A percentile compares a stretch with the other conserved stretches of the same genome.
Conservation (phyloP, 2,797 vertebrate species). For the Sphenodon punctatus region DNA sequence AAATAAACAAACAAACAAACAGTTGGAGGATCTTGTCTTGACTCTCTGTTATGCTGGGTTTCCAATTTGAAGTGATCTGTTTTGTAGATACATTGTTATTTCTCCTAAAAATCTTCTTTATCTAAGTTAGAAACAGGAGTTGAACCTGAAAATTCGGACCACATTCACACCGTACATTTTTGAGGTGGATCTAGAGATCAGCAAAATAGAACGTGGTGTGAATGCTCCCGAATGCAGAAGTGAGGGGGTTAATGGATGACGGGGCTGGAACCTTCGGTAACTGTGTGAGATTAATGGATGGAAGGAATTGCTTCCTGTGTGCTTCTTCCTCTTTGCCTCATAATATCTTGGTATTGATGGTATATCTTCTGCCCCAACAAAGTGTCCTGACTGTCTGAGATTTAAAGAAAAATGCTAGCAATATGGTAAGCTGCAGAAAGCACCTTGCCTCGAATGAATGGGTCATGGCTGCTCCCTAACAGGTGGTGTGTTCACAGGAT, state of each 20-base stretch:
- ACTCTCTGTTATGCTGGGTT: not conserved
- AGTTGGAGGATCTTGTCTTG: no score
- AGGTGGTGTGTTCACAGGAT: slow-evolving; percentile 74
- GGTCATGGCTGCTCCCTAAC: not conserved
- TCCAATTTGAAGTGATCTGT: not conserved
- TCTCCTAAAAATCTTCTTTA: not conserved
- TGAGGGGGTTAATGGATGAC: no score
- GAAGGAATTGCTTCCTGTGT: not conserved
- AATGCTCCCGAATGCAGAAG: no score
- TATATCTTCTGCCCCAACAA: not conserved
- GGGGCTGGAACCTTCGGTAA: no score
- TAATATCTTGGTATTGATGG: not conserved
- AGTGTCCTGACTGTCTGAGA: not conserved
- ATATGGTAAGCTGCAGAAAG: not conserved
- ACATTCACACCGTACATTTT: no score
- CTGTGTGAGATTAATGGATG: not conserved
- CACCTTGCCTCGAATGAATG: not conserved
- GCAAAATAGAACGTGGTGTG: no score
- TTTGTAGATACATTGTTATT: not conserved
- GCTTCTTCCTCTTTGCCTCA: not conserved
- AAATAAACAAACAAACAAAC: no score
- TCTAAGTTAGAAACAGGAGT: not conserved
- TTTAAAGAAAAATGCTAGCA: not conserved
- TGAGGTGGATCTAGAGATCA: no score
- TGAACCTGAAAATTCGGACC: no score